These are phyloP conservation scores for Euplagia quadripunctaria DNA, from an alignment of 2,888 invertebrate species.

Conservation along the genomic window DNA sequence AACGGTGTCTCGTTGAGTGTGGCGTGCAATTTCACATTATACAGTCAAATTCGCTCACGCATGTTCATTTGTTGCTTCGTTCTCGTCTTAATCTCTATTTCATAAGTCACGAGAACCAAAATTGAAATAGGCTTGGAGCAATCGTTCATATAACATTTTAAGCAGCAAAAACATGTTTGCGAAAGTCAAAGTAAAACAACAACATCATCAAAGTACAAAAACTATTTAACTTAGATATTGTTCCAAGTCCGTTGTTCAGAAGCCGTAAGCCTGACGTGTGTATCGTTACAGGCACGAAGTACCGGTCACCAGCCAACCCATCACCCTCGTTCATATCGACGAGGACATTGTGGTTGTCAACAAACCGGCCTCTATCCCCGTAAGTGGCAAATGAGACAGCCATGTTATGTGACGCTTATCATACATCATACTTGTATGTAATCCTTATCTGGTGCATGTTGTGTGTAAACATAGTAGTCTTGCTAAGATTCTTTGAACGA, in stretches of 20 bases:
- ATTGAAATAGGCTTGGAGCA: conserved; percentile 71
- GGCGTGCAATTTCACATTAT: conserved; percentile 44
- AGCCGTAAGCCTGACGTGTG: conserved; percentile 79
- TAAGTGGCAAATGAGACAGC: conserved; percentile 97
- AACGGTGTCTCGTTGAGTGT: conserved; percentile 37
- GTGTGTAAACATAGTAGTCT: conserved; percentile 39
- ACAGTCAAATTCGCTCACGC: conserved; percentile 66
- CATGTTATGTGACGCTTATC: conserved; percentile 91
- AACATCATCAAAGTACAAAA: conserved; percentile 28
- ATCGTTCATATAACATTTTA: conserved; percentile 27
- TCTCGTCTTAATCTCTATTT: conserved; percentile 70
- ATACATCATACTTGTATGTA: conserved; percentile 79
- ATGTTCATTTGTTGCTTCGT: conserved; percentile 82
- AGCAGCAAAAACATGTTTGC: conserved; percentile 1
- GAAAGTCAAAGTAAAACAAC: conserved; percentile 3
- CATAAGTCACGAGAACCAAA: conserved; percentile 70
- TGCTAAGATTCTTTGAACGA: conserved; percentile 24
- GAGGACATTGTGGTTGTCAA: conserved; percentile 99
- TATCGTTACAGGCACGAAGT: conserved; percentile 97
- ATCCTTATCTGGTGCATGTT: conserved; percentile 58
- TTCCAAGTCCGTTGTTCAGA: conserved; percentile 61
- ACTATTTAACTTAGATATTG: conserved; percentile 47
- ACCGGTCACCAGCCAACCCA: conserved; percentile 98
- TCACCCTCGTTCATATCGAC: conserved; percentile 99
- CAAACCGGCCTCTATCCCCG: conserved; percentile 99